Evolutionary conservation across 2,888 invertebrate species (phyloP), one percentile per base, ranked within the genome.

Genomic region (Agriotes lineatus): DNA sequence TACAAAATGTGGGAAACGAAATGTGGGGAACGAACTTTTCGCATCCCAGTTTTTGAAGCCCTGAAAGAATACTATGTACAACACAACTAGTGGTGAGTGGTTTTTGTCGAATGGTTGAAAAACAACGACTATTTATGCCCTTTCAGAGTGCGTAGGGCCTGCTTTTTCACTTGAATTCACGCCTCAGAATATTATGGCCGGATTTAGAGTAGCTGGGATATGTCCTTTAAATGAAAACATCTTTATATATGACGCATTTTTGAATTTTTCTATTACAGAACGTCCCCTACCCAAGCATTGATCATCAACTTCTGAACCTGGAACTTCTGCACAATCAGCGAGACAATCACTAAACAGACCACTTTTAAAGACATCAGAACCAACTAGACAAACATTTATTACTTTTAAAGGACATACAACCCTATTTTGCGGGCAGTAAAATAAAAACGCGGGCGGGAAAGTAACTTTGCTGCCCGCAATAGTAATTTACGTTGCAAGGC

Each of bases 21-120:
- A n/a, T n/a, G n/a, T n/a, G n/a, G n/a, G n/a, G n/a, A n/a, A n/a
- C n/a, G n/a, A n/a, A n/a, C n/a, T n/a, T n/a, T n/a, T n/a, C n/a
- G n/a, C n/a, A n/a, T n/a, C n/a, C n/a, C n/a, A n/a, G n/a, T n/a
- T n/a, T n/a, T n/a, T n/a, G n/a, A n/a, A 48, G 76, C 76, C 6
- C 33, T 79, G 20, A 78, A 76, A 48, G 66, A 62, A 6, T 77
- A 58, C 63, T 78, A 54, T 14, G n/a, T n/a, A n/a, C n/a, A 54
- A 54, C 14, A 12, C 30, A 30, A 30, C 30, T 52, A 30, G 33
- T 25, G 52, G n/a, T 30, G n/a, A 52, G 52, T 30, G 52, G 5
- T 30, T 30, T 25, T 52, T 52, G 33, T 20, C 52, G 4, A 7
- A 50, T 4, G 22, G 22, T 52, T 25, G 52, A 25, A 25, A 4